Percentiles rank a stretch among this genome's conserved stretches.
Evolutionary conservation across 1,140 invertebrate genomes (phyloP).

Genomic region (Nephila pilipes): DNA sequence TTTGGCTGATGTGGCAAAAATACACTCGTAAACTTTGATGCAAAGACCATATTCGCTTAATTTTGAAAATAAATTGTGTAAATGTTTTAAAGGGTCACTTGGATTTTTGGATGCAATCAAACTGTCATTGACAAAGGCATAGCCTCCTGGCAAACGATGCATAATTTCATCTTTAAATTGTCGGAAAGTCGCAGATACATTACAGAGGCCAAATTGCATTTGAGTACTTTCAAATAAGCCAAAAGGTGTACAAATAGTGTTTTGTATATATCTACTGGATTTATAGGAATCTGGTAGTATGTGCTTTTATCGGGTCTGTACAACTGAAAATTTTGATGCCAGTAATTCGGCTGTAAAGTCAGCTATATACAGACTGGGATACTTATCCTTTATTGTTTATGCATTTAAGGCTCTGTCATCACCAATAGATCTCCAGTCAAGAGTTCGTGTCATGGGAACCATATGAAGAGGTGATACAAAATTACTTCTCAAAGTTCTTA

Average conservation of each 20-base stretch:
- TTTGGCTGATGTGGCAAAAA: conserved; percentile 2
- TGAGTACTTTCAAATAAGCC: conserved; percentile 66
- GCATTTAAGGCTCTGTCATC: conserved; percentile 73
- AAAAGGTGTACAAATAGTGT: conserved; percentile 66
- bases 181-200: conserved; percentile 71
- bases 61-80: conserved; percentile 80
- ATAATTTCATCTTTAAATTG: neutral
- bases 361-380: conserved; percentile 68
- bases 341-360: conserved; percentile 76
- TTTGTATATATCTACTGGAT: conserved; percentile 63
- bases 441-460: conserved; percentile 75
- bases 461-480: conserved; percentile 78
- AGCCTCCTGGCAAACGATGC: conserved; percentile 61
- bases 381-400: conserved; percentile 73
- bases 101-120: conserved; percentile 80
- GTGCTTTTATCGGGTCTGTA: conserved; percentile 65
- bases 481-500: conserved; percentile 77
- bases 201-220: conserved; percentile 77
- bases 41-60: conserved; percentile 78
- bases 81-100: conserved; percentile 80
- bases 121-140: conserved; percentile 81
- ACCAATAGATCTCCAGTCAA: conserved; percentile 73
- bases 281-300: conserved; percentile 72
- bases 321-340: conserved; percentile 55
- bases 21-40: conserved; percentile 78